A percentile compares a stretch with the other conserved stretches of the same genome.
These are phyloP conservation scores for Apis florea DNA, from an alignment of 1,140 invertebrate species.

Conservation along the genomic window DNA sequence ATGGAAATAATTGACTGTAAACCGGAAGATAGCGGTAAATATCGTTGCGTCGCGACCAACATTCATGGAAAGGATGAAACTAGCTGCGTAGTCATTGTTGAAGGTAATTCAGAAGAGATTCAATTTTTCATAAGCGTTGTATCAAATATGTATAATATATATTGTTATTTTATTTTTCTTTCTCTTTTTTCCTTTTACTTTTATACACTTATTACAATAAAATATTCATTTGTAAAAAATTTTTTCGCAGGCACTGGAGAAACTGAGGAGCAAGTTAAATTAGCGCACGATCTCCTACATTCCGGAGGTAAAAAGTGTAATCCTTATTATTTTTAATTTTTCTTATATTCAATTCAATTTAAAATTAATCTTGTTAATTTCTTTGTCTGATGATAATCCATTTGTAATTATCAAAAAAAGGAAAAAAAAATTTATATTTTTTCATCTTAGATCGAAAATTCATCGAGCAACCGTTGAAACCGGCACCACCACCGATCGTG, in stretches of 20 bases:
- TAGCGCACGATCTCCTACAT: constrained; percentile 92
- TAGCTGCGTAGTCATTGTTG: constrained; percentile 96
- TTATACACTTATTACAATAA: not conserved
- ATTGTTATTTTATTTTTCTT: not conserved
- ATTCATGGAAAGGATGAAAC: constrained; percentile 96
- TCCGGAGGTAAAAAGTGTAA: constrained; percentile 85
- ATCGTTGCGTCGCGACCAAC: constrained; percentile 95
- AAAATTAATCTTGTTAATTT: too few species aligned
- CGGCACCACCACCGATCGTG: constrained; percentile 86
- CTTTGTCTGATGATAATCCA: too few species aligned
- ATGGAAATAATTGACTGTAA: constrained; percentile 98
- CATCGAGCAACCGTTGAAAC: constrained; percentile 90
- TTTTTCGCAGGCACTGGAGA: constrained; percentile 84
- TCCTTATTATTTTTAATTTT: not conserved
- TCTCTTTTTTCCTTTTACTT: not conserved
- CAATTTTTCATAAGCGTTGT: too few species aligned
- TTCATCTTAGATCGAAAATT: constrained; percentile 85
- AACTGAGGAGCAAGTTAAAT: constrained; percentile 88
- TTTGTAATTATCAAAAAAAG: too few species aligned
- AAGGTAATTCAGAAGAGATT: constrained; percentile 84
- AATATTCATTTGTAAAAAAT: constrained; percentile 19
- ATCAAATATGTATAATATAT: not conserved
- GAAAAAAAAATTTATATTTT: not conserved
- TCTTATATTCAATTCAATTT: constrained; percentile 6
- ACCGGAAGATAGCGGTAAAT: constrained; percentile 97